phyloP scores from a whole-genome alignment of 2,888 invertebrate genomes.

The Catocala sponsa region DNA sequence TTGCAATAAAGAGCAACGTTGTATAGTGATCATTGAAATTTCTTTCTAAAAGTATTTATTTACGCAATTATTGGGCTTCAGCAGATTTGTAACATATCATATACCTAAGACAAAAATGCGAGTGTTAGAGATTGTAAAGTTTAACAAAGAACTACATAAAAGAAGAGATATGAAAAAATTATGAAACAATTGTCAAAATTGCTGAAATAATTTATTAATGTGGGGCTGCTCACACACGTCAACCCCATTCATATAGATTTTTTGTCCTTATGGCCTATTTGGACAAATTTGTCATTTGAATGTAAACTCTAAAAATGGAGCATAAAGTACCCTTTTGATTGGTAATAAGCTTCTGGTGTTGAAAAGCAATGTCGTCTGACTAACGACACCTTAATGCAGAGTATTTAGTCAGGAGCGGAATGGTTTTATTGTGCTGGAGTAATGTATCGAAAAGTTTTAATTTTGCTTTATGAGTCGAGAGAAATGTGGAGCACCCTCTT shows the following conservation, averaged over 20 bases:
- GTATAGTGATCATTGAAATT: no score
- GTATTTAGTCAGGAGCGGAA: conserved; percentile 83
- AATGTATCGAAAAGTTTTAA: conserved; percentile 87
- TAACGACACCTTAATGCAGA: conserved; percentile 85
- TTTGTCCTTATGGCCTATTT: conserved; percentile 58
- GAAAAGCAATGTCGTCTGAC: conserved; percentile 71
- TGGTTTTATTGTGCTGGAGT: conserved; percentile 80
- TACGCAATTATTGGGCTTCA: no score
- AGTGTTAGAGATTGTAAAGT: no score
- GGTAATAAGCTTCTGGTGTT: conserved; percentile 33
- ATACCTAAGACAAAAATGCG: no score
- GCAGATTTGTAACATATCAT: no score
- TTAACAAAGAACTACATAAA: no score
- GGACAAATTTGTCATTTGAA: conserved; percentile 15
- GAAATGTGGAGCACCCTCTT: conserved; percentile 60
- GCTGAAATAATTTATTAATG: conserved; percentile 77
- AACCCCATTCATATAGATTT: conserved; percentile 81
- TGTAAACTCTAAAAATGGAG: conserved; percentile 20
- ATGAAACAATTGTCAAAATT: conserved; percentile 78
- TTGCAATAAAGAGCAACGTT: no score
- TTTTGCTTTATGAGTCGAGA: conserved; percentile 83
- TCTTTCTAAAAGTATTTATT: no score
- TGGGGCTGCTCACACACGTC: conserved; percentile 73
- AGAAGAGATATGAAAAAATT: conserved; percentile 42
- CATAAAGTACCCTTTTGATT: conserved; percentile 45